Percentiles rank a stretch among this genome's conserved stretches.
Conservation (phyloP, 1,140 invertebrate genomes). For the Atta texana region DNA sequence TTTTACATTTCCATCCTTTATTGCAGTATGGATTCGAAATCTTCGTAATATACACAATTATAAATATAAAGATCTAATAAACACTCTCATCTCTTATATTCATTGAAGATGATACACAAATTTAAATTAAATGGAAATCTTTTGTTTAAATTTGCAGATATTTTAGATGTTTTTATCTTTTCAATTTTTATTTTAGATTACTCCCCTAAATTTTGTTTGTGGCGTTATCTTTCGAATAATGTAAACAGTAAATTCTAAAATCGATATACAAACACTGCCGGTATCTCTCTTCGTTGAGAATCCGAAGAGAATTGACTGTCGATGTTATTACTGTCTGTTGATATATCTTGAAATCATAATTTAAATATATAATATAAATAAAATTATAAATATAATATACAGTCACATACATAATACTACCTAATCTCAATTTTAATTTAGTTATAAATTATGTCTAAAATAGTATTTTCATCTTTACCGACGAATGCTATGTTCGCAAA, state of each 20-base stretch:
- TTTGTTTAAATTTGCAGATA: not conserved
- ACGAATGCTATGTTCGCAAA: conserved; percentile 10
- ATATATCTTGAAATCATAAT: conserved; percentile 18
- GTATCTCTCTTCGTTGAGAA: not conserved
- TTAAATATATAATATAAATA: not conserved
- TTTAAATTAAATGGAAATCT: not conserved
- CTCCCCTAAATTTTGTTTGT: conserved; percentile 10
- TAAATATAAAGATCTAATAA: not conserved
- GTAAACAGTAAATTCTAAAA: not conserved
- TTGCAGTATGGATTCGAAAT: not conserved
- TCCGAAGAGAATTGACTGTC: not conserved
- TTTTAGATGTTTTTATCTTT: not conserved
- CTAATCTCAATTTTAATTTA: not conserved
- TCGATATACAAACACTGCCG: not conserved
- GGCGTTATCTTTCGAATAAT: conserved; percentile 20
- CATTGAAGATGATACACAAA: not conserved
- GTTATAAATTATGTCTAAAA: not conserved
- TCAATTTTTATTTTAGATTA: not conserved
- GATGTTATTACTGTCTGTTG: not conserved
- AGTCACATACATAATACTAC: not conserved
- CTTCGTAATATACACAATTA: not conserved
- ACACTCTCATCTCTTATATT: not conserved
- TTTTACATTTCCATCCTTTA: not conserved
- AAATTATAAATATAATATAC: not conserved
- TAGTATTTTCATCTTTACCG: conserved; percentile 30